Conservation (phyloP, 2,888 invertebrate genomes). For the Nomada lathburiana region DNA sequence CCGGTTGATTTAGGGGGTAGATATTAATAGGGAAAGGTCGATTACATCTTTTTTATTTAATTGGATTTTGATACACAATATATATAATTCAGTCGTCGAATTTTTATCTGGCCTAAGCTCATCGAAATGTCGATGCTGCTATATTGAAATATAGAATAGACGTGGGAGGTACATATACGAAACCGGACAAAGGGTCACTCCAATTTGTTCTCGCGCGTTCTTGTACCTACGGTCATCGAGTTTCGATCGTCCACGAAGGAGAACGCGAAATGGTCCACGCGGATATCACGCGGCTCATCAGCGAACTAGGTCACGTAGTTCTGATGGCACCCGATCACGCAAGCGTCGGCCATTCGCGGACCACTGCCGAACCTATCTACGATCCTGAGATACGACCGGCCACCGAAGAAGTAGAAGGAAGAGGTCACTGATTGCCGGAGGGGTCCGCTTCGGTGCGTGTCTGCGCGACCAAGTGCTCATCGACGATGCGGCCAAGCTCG, state of each 20-base stretch:
- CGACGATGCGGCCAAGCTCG: slow-evolving; percentile 48
- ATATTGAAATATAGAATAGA: too few species aligned
- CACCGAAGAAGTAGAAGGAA: slow-evolving; percentile 69
- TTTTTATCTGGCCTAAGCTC: too few species aligned
- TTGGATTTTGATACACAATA: too few species aligned
- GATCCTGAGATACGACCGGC: slow-evolving; percentile 78
- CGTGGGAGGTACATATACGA: too few species aligned
- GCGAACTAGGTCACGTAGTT: slow-evolving; percentile 78
- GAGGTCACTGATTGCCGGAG: slow-evolving; percentile 69
- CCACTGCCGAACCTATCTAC: slow-evolving; percentile 69
- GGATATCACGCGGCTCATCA: slow-evolving; percentile 71
- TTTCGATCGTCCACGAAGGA: neutral
- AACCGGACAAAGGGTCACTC: too few species aligned
- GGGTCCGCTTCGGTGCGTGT: slow-evolving; percentile 32
- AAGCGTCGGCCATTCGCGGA: slow-evolving; percentile 61
- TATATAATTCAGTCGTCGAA: too few species aligned
- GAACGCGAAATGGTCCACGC: slow-evolving; percentile 30
- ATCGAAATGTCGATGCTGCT: too few species aligned
- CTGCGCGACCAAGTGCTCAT: slow-evolving; percentile 26
- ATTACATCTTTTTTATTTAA: too few species aligned
- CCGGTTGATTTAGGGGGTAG: too few species aligned
- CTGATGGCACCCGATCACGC: slow-evolving; percentile 56
- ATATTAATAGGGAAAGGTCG: too few species aligned
- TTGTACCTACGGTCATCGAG: neutral
- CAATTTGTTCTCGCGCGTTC: too few species aligned